Base-by-base conservation (phyloP, 2,113 vertebrate genomes). In the Phalacrocorax pelagicus region DNA sequence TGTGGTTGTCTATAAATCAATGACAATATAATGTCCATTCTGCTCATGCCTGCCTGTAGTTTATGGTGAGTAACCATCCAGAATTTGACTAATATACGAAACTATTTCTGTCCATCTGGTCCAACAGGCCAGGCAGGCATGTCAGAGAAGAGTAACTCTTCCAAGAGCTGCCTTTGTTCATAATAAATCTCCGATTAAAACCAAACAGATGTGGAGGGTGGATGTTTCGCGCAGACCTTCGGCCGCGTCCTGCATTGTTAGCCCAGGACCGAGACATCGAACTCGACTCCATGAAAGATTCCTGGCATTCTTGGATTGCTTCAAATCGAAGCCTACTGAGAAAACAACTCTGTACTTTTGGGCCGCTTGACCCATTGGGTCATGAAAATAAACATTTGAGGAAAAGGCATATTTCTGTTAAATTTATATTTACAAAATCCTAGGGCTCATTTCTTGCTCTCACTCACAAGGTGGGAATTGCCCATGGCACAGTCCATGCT, bases 191-290 rank as follows among this genome's bases (percentile, higher is more conserved):
- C 86, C 1, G 11, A 32, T 62, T 96, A 81, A 85, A 89, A 77
- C 69, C 92, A 80, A 67, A 91, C 96, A 97, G 96, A 94, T 96
- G 96, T 79, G 91, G 83, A 89, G 91, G 65, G 91, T 67, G 80
- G 69, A 21, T 30, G 91, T 55, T 86, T 71, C 80, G 12, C 0
- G 7, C 65, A 67, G 89, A 67, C 86, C 88, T 92, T 96, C 63
- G 0, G 42, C 74, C 11, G 9, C 14, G 0, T 79, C 70, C 94
- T 23, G 81, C 58, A 4, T 58, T 58, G 49, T 52, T 49, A 74
- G 2, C 47, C 82, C 72, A 1, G 75, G 51, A 51, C 72, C 1
- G 3, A 51, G 75, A 86, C 13, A 0, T 34, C 5, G 0, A 70
- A 27, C 81, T 63, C 5, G 1, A 15, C 57, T 63, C 84, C 1